Evolutionary conservation across 2,888 invertebrate genomes (phyloP).

Genomic region (Oasisia sp.): DNA sequence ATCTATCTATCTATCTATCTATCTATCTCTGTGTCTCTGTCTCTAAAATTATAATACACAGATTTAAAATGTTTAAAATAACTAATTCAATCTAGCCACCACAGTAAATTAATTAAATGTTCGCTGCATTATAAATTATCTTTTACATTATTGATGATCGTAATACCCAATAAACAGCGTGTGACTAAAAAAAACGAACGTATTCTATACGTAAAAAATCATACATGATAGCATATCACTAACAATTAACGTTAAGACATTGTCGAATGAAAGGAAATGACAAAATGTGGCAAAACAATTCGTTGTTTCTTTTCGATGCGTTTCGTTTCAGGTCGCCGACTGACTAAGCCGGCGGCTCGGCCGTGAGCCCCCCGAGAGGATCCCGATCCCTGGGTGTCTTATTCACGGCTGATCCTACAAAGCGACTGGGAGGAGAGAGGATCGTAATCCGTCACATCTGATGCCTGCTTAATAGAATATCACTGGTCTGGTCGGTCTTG

Average conservation of each 20-base stretch:
- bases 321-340: neutral
- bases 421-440: neutral
- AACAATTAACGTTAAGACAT: no score
- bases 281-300: neutral
- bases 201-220: no score
- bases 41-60: no score
- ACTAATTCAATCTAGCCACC: no score
- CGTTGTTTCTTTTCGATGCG: neutral
- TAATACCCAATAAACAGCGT: no score
- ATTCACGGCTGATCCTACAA: constrained; percentile 17
- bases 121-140: no score
- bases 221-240: no score
- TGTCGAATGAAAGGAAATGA: no score
- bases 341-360: neutral
- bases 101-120: no score
- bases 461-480: neutral
- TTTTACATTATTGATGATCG: no score
- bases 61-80: neutral
- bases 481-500: neutral
- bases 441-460: neutral
- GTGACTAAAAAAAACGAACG: no score
- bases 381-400: neutral
- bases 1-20: neutral
- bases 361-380: neutral
- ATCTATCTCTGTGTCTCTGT: neutral